These are phyloP conservation scores for Caenorhabditis sp. DNA, from an alignment of 2,888 invertebrate genomes.

Conservation along the genomic window DNA sequence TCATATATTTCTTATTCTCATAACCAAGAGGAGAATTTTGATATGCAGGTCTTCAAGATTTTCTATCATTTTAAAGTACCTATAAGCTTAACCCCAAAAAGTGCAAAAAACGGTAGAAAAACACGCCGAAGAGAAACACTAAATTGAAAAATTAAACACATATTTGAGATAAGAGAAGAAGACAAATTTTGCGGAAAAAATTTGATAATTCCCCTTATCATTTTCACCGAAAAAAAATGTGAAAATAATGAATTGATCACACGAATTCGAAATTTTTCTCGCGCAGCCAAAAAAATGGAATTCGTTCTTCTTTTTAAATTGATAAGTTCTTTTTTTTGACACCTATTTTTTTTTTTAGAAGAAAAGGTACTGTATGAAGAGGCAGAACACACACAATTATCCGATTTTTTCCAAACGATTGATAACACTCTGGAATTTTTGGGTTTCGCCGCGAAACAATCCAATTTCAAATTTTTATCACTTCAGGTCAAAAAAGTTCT, in stretches of 20 bases:
- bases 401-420: not conserved
- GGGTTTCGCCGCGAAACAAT: not conserved
- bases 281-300: not conserved
- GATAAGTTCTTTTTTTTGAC: not conserved
- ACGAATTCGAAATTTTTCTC: not conserved
- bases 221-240: not conserved
- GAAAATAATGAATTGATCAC: not conserved
- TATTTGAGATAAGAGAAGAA: not conserved
- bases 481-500: not conserved
- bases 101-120: too few relatives aligned
- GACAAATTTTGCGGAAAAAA: not conserved
- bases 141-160: slow-evolving; percentile 1
- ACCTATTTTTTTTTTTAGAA: not conserved
- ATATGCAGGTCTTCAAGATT: too few relatives aligned
- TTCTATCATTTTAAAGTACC: too few relatives aligned
- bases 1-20: too few relatives aligned
- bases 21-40: too few relatives aligned
- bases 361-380: not conserved
- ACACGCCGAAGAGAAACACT: not conserved
- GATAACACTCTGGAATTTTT: not conserved
- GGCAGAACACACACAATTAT: not conserved
- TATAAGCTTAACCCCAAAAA: too few relatives aligned
- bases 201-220: not conserved
- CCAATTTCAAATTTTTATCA: not conserved
- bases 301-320: not conserved